Conservation (phyloP, 23 tunicate genomes). For the Aplidium turbinatum region DNA sequence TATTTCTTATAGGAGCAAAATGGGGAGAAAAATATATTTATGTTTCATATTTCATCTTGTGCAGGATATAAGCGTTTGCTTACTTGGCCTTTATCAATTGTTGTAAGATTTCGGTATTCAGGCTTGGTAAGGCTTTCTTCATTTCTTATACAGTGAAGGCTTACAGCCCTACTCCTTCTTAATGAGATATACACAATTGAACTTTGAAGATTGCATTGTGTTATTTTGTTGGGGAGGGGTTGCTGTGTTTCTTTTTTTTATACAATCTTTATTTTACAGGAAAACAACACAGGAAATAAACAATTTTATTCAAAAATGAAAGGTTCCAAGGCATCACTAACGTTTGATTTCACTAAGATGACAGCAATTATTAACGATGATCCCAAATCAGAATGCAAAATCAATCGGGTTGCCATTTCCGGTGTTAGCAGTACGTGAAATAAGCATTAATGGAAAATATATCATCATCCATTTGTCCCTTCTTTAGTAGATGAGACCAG, state of each 20-base stretch:
- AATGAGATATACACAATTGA: no score
- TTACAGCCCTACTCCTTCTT: no score
- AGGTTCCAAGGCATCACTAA: not conserved
- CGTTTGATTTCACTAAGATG: not conserved
- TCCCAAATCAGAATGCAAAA: not conserved
- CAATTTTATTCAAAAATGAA: not conserved
- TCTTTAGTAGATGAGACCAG: not conserved
- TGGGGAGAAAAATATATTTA: no score
- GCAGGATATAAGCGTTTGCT: no score
- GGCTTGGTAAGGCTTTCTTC: no score
- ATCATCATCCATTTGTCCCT: not conserved
- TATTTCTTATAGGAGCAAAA: no score
- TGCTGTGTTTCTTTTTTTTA: not conserved
- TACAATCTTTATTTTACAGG: not conserved
- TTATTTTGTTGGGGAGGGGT: not conserved
- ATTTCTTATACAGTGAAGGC: no score
- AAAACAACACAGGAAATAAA: not conserved
- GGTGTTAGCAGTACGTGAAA: not conserved
- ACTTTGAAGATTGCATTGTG: no score
- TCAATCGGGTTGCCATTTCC: not conserved
- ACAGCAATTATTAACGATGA: not conserved
- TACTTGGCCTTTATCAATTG: no score
- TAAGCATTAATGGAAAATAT: not conserved
- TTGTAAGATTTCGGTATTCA: no score
- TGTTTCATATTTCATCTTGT: no score